These are phyloP conservation scores for Thunnus albacares DNA, from an alignment of 2,797 vertebrate genomes.

Conservation along the genomic window DNA sequence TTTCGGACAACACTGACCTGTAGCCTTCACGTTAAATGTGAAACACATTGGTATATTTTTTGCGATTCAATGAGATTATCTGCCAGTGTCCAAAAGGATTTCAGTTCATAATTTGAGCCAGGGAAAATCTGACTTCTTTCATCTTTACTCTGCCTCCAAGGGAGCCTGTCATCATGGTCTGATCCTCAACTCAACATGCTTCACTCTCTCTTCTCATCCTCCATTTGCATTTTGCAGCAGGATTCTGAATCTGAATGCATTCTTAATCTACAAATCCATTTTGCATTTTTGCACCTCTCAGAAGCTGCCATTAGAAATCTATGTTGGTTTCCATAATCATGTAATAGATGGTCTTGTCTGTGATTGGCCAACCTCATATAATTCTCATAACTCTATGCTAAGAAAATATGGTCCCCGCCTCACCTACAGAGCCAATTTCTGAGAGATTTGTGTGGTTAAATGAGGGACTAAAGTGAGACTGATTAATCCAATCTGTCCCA, in stretches of 20 bases:
- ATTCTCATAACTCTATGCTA: constrained; percentile 7
- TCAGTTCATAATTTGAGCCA: constrained; percentile 10
- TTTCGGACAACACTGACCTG: neutral
- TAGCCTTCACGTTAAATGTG: neutral
- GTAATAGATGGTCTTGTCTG: neutral
- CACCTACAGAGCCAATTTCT: constrained; percentile 11
- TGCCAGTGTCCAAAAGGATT: constrained; percentile 18
- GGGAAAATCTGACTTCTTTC: constrained; percentile 19
- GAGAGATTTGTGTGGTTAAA: constrained; percentile 15
- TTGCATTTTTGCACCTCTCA: constrained; percentile 1
- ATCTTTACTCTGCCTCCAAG: constrained; percentile 5
- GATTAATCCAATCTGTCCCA: constrained; percentile 56
- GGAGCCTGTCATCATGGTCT: constrained; percentile 8
- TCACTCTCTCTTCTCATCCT: neutral
- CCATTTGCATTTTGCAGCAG: neutral
- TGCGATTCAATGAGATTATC: constrained; percentile 3
- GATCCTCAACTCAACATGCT: constrained; percentile 1
- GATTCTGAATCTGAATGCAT: neutral
- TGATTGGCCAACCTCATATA: neutral
- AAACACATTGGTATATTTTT: neutral
- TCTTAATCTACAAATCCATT: neutral
- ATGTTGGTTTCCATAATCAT: constrained; percentile 7
- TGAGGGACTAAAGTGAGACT: constrained; percentile 31
- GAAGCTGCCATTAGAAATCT: constrained; percentile 6
- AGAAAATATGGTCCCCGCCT: neutral